Conservation (phyloP, 2,888 invertebrate genomes). For the Xanthia togata region DNA sequence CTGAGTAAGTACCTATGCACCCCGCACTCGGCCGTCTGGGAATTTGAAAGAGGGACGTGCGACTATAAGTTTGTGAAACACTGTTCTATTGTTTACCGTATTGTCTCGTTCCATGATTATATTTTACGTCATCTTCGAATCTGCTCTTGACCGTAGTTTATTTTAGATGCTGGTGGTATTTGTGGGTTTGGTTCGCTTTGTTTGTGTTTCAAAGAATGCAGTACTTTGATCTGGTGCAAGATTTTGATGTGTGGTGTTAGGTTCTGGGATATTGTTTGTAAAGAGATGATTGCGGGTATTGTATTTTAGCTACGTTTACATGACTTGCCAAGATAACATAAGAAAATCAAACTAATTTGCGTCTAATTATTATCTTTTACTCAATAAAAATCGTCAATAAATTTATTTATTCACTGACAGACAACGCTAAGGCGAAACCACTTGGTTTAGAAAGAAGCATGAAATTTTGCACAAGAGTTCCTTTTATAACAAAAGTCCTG, state of each 20-base stretch:
- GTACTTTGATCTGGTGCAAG: slow-evolving; percentile 50
- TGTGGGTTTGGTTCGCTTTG: slow-evolving; percentile 31
- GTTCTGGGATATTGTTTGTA: slow-evolving; percentile 23
- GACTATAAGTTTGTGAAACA: slow-evolving; percentile 20
- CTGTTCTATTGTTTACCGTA: slow-evolving; percentile 48
- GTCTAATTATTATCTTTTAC: no score
- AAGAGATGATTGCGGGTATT: not conserved
- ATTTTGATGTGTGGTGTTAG: slow-evolving; percentile 39
- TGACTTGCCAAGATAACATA: not conserved
- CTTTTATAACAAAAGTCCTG: no score
- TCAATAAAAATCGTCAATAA: no score
- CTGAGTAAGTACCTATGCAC: not conserved
- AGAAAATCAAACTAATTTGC: no score
- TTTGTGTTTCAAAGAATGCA: slow-evolving; percentile 43
- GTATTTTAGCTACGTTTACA: slow-evolving; percentile 5
- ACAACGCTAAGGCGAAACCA: no score
- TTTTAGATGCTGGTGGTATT: slow-evolving; percentile 48
- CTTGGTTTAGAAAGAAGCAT: no score
- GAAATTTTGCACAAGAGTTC: no score
- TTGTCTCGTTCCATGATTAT: slow-evolving; percentile 43
- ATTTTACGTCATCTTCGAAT: slow-evolving; percentile 57
- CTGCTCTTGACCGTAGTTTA: slow-evolving; percentile 56
- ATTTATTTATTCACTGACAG: no score
- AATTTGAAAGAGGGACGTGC: not conserved
- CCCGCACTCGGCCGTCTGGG: not conserved